Evolutionary conservation across 2,888 invertebrate genomes (phyloP).

Genomic region (Tachystola acroxantha): DNA sequence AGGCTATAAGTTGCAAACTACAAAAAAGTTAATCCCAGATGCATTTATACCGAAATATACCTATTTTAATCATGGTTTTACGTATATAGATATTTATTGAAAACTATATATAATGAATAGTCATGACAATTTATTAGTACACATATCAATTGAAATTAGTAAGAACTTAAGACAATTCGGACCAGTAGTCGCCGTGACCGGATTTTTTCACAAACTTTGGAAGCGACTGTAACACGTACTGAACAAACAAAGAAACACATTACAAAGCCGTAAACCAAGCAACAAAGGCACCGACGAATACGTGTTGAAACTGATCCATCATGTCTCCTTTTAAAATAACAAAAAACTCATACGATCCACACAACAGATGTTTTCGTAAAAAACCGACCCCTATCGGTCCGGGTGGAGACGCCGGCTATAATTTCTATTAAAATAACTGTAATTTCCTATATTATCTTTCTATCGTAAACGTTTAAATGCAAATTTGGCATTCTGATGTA

Average conservation of each 20-base stretch:
- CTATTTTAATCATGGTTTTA: no score
- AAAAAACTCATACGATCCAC: conserved; percentile 67
- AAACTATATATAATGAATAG: no score
- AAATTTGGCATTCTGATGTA: conserved; percentile 61
- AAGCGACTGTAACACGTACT: conserved; percentile 63
- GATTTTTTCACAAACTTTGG: conserved; percentile 43
- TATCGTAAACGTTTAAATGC: conserved; percentile 67
- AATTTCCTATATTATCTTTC: conserved; percentile 61
- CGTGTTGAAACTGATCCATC: conserved; percentile 78
- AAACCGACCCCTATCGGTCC: conserved; percentile 60
- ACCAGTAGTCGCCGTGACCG: conserved; percentile 9
- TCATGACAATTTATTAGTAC: no score
- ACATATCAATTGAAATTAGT: background rate
- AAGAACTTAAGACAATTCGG: background rate
- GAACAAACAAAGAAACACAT: conserved; percentile 77
- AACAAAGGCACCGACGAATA: conserved; percentile 74
- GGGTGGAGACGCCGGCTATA: conserved; percentile 43
- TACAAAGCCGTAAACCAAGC: conserved; percentile 72
- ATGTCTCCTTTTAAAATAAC: conserved; percentile 76
- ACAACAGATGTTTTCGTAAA: conserved; percentile 75
- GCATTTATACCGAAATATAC: no score
- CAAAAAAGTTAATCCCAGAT: no score
- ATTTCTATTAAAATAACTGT: conserved; percentile 68
- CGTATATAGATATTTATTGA: no score
- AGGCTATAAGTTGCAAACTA: no score